Evolutionary conservation across 2,888 invertebrate genomes (phyloP).

Genomic region (Zele albiditarsus): DNA sequence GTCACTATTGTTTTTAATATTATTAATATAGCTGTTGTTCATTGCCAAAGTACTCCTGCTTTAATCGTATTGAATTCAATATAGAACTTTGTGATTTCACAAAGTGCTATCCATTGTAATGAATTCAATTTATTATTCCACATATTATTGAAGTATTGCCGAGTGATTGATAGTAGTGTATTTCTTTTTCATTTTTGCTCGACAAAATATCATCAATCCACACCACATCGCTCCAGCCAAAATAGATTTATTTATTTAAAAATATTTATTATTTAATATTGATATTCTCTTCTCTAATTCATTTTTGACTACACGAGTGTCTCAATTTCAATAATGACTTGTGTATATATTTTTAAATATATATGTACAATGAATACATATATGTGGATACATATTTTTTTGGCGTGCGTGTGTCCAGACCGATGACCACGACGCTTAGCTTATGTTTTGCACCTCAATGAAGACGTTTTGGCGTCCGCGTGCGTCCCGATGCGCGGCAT

Average conservation of each 20-base stretch:
- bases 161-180: not conserved
- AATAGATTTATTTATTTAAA: not conserved
- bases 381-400: conserved; percentile 2
- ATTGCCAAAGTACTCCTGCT: conserved; percentile 5
- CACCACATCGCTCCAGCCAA: not conserved
- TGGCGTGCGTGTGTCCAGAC: conserved; percentile 5
- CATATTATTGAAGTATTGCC: not conserved
- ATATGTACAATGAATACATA: not conserved
- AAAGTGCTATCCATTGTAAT: not conserved
- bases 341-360: not conserved
- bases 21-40: conserved; percentile 23
- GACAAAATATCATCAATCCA: conserved; percentile 1
- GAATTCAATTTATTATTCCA: conserved; percentile 5
- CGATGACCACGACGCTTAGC: conserved; percentile 7
- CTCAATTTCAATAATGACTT: not conserved
- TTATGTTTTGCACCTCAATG: conserved; percentile 9
- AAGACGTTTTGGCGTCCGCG: conserved; percentile 32
- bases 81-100: conserved; percentile 7
- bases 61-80: not conserved
- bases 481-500: conserved; percentile 50
- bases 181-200: not conserved
- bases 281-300: not conserved
- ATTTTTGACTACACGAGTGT: not conserved
- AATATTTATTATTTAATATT: not conserved
- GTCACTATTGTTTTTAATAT: conserved; percentile 6